Evolutionary conservation across 2,113 vertebrate genomes (phyloP).

Genomic region (Sprattus sprattus): DNA sequence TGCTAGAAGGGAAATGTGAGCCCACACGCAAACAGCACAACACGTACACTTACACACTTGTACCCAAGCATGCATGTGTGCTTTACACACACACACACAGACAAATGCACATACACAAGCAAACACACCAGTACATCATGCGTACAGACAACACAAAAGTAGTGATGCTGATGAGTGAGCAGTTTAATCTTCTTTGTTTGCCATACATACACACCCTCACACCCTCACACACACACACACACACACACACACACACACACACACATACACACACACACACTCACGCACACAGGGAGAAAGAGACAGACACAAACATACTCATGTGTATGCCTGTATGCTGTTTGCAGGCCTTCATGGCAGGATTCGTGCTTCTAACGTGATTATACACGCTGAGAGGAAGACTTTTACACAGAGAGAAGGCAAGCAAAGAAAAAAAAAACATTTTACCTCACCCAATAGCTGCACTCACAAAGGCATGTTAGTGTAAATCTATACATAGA

Average conservation of each 20-base stretch:
- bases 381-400: constrained; percentile 10
- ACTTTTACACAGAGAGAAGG: not conserved
- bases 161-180: constrained; percentile 2
- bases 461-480: not conserved
- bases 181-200: not conserved
- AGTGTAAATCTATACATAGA: constrained; percentile 17
- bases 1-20: not conserved
- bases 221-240: not conserved
- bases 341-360: not conserved
- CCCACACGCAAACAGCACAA: not conserved
- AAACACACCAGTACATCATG: not conserved
- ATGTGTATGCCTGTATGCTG: not conserved
- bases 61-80: not conserved
- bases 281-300: not conserved
- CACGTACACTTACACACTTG: not conserved
- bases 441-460: not conserved
- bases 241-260: not conserved
- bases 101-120: not conserved
- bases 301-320: not conserved
- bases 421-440: not conserved
- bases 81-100: not conserved
- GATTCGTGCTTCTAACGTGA: not conserved
- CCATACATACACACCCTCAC: not conserved
- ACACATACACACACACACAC: not conserved
- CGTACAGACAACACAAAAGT: not conserved